Conservation (phyloP, 2,888 invertebrate species). For the Eupithecia abbreviata region DNA sequence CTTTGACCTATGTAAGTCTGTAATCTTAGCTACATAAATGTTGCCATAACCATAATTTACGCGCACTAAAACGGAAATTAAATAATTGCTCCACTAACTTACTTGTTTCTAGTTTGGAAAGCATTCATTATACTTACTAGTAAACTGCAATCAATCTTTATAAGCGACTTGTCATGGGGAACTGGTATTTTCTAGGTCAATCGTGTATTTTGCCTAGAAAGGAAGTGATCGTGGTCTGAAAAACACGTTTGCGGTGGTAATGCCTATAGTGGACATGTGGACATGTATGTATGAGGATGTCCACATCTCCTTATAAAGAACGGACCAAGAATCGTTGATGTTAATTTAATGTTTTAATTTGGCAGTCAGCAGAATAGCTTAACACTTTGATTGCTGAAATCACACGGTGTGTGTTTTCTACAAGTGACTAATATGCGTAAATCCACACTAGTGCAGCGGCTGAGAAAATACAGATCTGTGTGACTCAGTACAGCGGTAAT, state of each 20-base stretch:
- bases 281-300: background rate
- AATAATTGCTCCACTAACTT: constrained; percentile 12
- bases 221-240: constrained; percentile 2
- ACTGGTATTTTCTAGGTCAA: constrained; percentile 23
- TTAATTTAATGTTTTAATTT: background rate
- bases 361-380: too few species aligned
- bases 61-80: constrained; percentile 6
- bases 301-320: background rate
- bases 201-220: constrained; percentile 23
- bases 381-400: too few species aligned
- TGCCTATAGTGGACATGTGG: background rate
- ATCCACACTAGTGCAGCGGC: too few species aligned
- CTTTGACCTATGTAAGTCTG: background rate
- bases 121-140: background rate
- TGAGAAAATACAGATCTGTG: too few species aligned
- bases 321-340: background rate
- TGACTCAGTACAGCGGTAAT: too few species aligned
- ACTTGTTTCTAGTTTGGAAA: constrained; percentile 9
- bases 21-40: constrained; percentile 10
- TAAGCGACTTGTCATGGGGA: constrained; percentile 19
- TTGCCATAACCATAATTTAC: constrained; percentile 10
- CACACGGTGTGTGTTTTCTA: too few species aligned
- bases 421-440: too few species aligned
- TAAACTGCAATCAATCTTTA: background rate
- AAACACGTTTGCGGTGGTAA: background rate